A percentile compares a stretch with the other conserved stretches of the same genome.
phyloP scores from a whole-genome alignment of 2,113 vertebrate genomes.

The Benitochromis conjunctus region DNA sequence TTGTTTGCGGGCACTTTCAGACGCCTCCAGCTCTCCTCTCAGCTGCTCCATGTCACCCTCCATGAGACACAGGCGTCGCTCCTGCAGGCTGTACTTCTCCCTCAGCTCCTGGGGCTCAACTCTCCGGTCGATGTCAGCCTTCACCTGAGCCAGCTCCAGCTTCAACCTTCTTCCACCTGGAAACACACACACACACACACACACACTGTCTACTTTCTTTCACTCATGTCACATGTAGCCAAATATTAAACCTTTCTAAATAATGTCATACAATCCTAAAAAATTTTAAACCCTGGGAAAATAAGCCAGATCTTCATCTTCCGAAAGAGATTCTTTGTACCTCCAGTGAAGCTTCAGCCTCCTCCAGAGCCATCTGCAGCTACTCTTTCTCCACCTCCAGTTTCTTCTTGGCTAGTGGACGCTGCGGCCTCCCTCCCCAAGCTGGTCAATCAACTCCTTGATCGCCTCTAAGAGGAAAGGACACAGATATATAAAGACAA shows the following conservation, averaged over 20 bases:
- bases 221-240: neutral
- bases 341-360: slow-evolving; percentile 74
- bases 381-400: slow-evolving; percentile 76
- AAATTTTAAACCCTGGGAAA: neutral
- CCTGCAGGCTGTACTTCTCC: no score
- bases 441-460: slow-evolving; percentile 77
- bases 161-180: slow-evolving; percentile 71
- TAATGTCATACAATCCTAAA: neutral
- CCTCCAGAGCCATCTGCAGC: slow-evolving; percentile 77
- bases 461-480: slow-evolving; percentile 71
- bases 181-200: neutral
- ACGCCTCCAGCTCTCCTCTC: no score
- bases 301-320: neutral
- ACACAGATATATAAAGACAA: neutral
- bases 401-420: slow-evolving; percentile 72
- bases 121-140: slow-evolving; percentile 68
- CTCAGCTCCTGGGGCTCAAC: no score
- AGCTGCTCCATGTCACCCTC: no score
- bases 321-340: neutral
- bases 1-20: no score
- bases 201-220: neutral
- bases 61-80: no score
- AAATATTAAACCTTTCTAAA: neutral
- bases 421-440: slow-evolving; percentile 67
- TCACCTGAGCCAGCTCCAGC: slow-evolving; percentile 70